Conservation (phyloP, 2,113 vertebrate species). For the Symphodus melops region DNA sequence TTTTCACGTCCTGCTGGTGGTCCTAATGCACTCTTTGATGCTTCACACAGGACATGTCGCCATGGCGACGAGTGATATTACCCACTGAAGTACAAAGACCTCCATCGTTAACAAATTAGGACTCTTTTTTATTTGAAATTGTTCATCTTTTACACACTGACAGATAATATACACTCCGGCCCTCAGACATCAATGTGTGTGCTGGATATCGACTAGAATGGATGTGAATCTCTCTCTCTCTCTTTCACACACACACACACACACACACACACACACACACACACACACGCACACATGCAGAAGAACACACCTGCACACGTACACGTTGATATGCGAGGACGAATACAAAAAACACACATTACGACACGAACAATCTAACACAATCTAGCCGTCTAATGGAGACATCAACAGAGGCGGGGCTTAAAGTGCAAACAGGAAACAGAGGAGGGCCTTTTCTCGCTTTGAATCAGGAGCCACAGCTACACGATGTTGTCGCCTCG, state of each 20-base stretch:
- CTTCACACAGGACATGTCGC: too few species aligned
- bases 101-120: slow-evolving; percentile 82
- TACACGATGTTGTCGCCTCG: slow-evolving; percentile 57
- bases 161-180: slow-evolving; percentile 85
- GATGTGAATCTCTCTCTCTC: slow-evolving; percentile 73
- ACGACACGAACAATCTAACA: slow-evolving; percentile 69
- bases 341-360: slow-evolving; percentile 49
- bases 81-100: slow-evolving; percentile 9
- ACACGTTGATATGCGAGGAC: slow-evolving; percentile 50
- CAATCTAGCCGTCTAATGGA: slow-evolving; percentile 79
- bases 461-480: slow-evolving; percentile 51
- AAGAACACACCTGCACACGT: slow-evolving; percentile 4
- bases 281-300: slow-evolving; percentile 41
- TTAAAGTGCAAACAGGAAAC: slow-evolving; percentile 84
- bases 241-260: not conserved
- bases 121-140: slow-evolving; percentile 86
- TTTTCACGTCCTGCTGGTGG: not conserved
- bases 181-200: slow-evolving; percentile 78
- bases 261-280: slow-evolving; percentile 15
- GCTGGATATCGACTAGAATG: slow-evolving; percentile 84
- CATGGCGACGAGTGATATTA: not conserved
- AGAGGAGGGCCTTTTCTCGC: slow-evolving; percentile 61
- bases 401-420: slow-evolving; percentile 77
- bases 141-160: slow-evolving; percentile 86
- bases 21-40: not conserved